Evolutionary conservation across 2,888 invertebrate genomes (phyloP), one percentile per base, ranked within the genome.

Genomic region (Nesidiocoris tenuis): DNA sequence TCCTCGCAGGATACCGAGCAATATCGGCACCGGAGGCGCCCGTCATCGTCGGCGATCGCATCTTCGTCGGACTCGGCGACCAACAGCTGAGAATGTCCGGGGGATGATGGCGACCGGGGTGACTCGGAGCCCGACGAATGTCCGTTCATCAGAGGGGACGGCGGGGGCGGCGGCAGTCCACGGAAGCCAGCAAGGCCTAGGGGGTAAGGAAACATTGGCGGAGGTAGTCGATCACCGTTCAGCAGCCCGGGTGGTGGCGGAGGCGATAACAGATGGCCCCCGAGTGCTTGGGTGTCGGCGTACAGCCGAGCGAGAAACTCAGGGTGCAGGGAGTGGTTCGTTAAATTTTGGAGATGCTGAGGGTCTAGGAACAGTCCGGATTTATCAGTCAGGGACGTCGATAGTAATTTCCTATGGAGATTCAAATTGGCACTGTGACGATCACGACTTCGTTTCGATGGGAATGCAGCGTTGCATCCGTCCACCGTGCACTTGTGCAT

Each of bases 401-500:
- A 92, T 70, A 96, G 84, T 74, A 97, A 86, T 84, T 96, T 96
- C 80, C 95, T 88, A 82, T 98, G 97, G 56, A 98, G 87, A 83
- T 93, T 96, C 75, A 93, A 86, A 83, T 98, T 97, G 18, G 95
- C 90, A 82, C 94, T 94, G 84, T 98, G 97, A 1, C 95, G 88
- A 82, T 98, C 97, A 81, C 96, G 90, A 82, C 93, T 94, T 76
- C 95, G 87, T 83, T 95, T 96, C 0, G 96, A 96, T 2, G 95
- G 93, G 83, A 97, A 98, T 0, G 95, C 93, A 0, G 96, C 96
- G 84, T 93, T 93, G 83, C 98, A 98, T 0, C 96, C 96, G 80
- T 96, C 96, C 23, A 95, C 91, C 82, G 91, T 94, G 85, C 98
- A 98, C 83, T 93, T 94, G 85, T 96, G 96, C 92, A 96, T 94